phyloP scores from a whole-genome alignment of 2,113 vertebrate species.

The Strix aluco region DNA sequence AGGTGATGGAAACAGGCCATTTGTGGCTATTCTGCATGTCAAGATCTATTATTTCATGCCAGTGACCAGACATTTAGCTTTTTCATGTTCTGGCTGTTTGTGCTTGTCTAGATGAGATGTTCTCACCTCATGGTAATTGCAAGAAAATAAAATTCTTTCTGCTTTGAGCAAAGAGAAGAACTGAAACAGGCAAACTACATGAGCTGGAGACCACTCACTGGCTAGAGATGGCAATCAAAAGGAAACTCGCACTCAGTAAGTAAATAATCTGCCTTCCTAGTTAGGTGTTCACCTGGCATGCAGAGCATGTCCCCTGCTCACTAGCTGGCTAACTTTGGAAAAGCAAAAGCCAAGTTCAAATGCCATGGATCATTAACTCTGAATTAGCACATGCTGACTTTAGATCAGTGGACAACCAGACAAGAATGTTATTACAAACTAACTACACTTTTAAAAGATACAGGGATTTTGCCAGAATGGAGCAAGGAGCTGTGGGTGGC shows the following conservation, averaged over 20 bases:
- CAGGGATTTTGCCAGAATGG: background rate
- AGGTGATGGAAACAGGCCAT: background rate
- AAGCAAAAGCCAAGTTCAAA: background rate
- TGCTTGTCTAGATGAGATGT: background rate
- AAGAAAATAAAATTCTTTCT: background rate
- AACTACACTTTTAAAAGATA: background rate
- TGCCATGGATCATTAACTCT: background rate
- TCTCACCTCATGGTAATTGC: background rate
- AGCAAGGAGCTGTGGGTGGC: background rate
- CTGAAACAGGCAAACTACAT: background rate
- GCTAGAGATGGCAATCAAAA: background rate
- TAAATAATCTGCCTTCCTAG: background rate
- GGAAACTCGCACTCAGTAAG: background rate
- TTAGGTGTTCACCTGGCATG: background rate
- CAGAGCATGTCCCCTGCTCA: background rate
- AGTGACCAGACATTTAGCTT: background rate
- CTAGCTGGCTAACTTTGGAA: background rate
- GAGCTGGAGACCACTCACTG: background rate
- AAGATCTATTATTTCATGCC: conserved; percentile 3
- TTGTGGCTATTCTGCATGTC: background rate
- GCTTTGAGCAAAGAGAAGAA: background rate
- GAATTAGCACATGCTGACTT: background rate
- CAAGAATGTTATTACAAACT: background rate
- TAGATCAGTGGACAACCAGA: background rate
- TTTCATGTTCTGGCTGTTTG: background rate